These are phyloP conservation scores for Rhadinocentrus ornatus DNA, from an alignment of 2,797 vertebrate genomes.

Conservation along the genomic window DNA sequence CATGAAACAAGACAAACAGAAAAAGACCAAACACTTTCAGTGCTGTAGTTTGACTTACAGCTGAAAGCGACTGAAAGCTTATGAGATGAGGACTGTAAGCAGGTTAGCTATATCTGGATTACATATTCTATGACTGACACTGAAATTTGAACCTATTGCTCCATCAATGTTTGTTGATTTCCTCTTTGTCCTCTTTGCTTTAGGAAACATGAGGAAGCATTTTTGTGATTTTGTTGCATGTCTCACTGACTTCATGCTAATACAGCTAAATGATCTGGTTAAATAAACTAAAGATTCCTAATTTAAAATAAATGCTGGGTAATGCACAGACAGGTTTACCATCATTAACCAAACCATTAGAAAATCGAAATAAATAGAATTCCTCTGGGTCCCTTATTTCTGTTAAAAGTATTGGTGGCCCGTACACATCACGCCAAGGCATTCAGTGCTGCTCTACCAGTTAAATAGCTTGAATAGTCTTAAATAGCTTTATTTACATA, in stretches of 20 bases:
- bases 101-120: not conserved
- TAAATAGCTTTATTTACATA: not conserved
- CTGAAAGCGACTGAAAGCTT: too few relatives aligned
- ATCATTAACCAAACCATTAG: not conserved
- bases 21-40: too few relatives aligned
- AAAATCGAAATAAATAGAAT: not conserved
- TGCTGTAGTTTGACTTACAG: not conserved
- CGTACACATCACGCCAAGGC: not conserved
- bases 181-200: not conserved
- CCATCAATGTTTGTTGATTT: not conserved
- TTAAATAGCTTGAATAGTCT: not conserved
- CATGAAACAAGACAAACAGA: not conserved
- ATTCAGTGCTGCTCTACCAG: not conserved
- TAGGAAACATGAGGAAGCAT: not conserved
- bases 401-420: not conserved
- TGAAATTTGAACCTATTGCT: not conserved
- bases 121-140: not conserved
- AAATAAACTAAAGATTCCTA: not conserved
- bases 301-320: not conserved
- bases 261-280: not conserved
- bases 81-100: too few relatives aligned
- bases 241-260: not conserved
- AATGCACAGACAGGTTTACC: not conserved
- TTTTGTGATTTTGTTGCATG: not conserved
- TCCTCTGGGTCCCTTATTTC: not conserved